phyloP scores from a whole-genome alignment of 2,113 vertebrate genomes.

The Myxocyprinus asiaticus region DNA sequence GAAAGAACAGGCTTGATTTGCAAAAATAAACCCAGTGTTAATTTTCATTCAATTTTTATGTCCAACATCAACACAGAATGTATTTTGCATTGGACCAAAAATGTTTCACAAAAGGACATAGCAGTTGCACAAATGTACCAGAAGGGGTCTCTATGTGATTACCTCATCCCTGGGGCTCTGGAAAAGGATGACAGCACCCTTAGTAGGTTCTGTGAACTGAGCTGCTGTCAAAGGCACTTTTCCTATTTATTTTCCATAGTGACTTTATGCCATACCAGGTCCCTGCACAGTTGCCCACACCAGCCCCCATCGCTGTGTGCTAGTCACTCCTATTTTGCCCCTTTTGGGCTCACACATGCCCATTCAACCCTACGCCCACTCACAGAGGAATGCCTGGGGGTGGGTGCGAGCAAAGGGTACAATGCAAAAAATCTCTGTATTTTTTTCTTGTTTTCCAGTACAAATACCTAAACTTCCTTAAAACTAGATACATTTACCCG shows the following conservation, averaged over 20 bases:
- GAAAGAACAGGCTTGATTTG: background rate
- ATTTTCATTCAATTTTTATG: background rate
- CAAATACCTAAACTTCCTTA: too few relatives aligned
- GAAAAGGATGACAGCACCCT: background rate
- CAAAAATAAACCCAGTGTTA: background rate
- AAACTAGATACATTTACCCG: too few relatives aligned
- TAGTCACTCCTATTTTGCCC: conserved; percentile 33
- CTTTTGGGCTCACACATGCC: conserved; percentile 45
- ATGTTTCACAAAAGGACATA: background rate
- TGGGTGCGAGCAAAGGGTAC: background rate
- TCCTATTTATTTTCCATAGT: conserved; percentile 10
- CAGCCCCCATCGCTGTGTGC: background rate
- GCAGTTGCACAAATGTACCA: conserved; percentile 63
- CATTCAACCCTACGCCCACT: conserved; percentile 53
- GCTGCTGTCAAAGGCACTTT: conserved; percentile 21
- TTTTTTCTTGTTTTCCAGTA: too few relatives aligned
- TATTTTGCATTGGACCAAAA: background rate
- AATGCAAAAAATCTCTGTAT: background rate
- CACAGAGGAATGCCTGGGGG: conserved; percentile 23
- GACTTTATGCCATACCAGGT: conserved; percentile 1
- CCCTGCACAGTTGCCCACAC: conserved; percentile 28
- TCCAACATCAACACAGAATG: background rate
- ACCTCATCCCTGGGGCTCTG: conserved; percentile 10
- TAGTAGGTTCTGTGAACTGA: background rate
- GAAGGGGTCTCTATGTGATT: conserved; percentile 75